Conservation (phyloP, 1,140 invertebrate species). For the Drosophila cardini region DNA sequence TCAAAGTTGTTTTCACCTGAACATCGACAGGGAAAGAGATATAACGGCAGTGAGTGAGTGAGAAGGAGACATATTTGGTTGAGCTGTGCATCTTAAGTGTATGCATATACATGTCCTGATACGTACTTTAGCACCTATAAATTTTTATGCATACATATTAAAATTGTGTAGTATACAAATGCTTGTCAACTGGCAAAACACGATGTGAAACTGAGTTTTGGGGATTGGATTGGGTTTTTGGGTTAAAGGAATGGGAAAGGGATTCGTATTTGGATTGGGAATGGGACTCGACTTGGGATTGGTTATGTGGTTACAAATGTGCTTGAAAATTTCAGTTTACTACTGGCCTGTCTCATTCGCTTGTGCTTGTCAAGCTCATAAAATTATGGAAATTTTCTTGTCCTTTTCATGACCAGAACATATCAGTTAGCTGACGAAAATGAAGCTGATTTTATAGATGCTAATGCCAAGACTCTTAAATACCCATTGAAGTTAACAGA, state of each 20-base stretch:
- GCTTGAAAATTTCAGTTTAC: conserved; percentile 72
- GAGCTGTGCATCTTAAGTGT: conserved; percentile 48
- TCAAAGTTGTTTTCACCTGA: conserved; percentile 28
- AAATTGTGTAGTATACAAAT: conserved; percentile 55
- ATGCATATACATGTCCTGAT: conserved; percentile 71
- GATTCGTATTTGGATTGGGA: not conserved
- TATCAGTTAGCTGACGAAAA: not conserved
- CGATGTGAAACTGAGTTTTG: conserved; percentile 7
- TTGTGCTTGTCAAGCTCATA: conserved; percentile 66
- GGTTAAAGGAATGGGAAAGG: conserved; percentile 2
- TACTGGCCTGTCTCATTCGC: conserved; percentile 34
- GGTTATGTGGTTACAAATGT: conserved; percentile 52
- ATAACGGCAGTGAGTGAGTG: not conserved
- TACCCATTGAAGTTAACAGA: conserved; percentile 7
- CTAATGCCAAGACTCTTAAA: not conserved
- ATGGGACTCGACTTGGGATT: not conserved
- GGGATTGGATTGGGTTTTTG: not conserved
- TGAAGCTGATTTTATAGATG: not conserved
- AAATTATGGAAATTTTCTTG: conserved; percentile 80
- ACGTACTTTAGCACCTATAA: conserved; percentile 78
- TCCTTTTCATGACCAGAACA: conserved; percentile 43
- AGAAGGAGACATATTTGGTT: not conserved
- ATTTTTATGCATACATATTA: conserved; percentile 81
- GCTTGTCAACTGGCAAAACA: conserved; percentile 39
- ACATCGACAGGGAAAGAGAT: not conserved